A percentile compares a stretch with the other conserved stretches of the same genome.
These are phyloP conservation scores for Hucho hucho DNA, from an alignment of 2,113 vertebrate genomes.

Conservation along the genomic window DNA sequence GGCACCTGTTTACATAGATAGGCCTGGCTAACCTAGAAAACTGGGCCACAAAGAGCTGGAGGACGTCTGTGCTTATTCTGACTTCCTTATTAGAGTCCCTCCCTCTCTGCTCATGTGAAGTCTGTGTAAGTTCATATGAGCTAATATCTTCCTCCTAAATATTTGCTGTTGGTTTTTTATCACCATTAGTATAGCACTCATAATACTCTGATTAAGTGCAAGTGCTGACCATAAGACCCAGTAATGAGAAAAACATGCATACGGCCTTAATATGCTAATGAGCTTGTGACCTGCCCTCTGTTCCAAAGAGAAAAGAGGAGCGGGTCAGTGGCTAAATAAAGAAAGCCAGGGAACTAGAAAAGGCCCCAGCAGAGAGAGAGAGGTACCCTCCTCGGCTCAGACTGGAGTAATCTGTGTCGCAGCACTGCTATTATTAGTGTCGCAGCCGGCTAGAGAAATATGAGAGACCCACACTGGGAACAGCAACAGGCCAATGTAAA, in stretches of 20 bases:
- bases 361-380: background rate
- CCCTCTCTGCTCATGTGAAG: too few relatives aligned
- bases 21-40: too few relatives aligned
- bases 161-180: too few relatives aligned
- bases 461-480: slow-evolving; percentile 51
- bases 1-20: too few relatives aligned
- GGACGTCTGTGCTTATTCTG: too few relatives aligned
- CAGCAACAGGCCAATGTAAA: slow-evolving; percentile 9
- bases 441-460: slow-evolving; percentile 59
- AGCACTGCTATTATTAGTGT: slow-evolving; percentile 58
- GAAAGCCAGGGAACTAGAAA: background rate
- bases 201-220: background rate
- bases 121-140: too few relatives aligned
- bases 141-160: too few relatives aligned
- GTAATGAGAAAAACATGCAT: background rate
- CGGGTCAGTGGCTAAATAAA: slow-evolving; percentile 16
- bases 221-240: background rate
- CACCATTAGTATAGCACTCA: too few relatives aligned
- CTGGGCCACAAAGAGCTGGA: too few relatives aligned
- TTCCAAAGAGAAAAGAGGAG: background rate
- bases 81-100: background rate
- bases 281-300: background rate
- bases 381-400: background rate
- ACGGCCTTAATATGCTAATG: background rate
- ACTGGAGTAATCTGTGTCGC: slow-evolving; percentile 58